These are phyloP conservation scores for silkworm (Bombyx mori) DNA, from an alignment of 1,140 invertebrate species.

Conservation along the genomic window ASM3026992v2 NC_085130.1:8920001-8920500, in stretches of 20 bases:
- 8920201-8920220: conserved; percentile 15
- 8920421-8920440: conserved; percentile 5
- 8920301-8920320: conserved; percentile 18
- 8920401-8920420: background rate
- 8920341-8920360: conserved; percentile 9
- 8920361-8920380: background rate
- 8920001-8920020: conserved; percentile 17
- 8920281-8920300: conserved; percentile 15
- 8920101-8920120: conserved; percentile 4
- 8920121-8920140: background rate
- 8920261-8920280: conserved; percentile 7
- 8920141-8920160: background rate
- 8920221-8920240: conserved; percentile 11
- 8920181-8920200: conserved; percentile 21
- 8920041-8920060: background rate
- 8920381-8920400: no score
- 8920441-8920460: conserved; percentile 4
- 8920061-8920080: background rate
- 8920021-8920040: conserved; percentile 8
- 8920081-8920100: background rate
- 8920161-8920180: conserved; percentile 14
- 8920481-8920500: background rate
- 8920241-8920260: conserved; percentile 9
- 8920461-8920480: conserved; percentile 6
- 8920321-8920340: conserved; percentile 15